phyloP scores from a whole-genome alignment of 2,113 vertebrate genomes.

The Glaucomys volans region DNA sequence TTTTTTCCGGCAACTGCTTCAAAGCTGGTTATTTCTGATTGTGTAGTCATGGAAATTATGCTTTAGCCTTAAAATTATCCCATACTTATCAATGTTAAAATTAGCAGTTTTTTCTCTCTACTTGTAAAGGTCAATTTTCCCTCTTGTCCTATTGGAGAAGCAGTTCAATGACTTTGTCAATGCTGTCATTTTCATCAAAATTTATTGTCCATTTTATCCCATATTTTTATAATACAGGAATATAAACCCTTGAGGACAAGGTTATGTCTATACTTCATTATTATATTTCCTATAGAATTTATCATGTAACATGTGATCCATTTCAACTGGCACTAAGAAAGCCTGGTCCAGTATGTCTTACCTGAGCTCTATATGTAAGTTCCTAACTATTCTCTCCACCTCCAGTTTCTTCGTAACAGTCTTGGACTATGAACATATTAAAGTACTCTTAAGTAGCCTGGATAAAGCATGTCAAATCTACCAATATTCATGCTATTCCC shows the following conservation, averaged over 20 bases:
- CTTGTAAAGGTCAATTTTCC: slow-evolving; percentile 65
- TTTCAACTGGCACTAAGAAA: background rate
- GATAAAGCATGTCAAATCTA: slow-evolving; percentile 12
- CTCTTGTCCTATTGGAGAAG: slow-evolving; percentile 25
- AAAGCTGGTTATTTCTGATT: slow-evolving; percentile 78
- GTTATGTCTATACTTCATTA: slow-evolving; percentile 17
- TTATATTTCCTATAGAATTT: slow-evolving; percentile 37
- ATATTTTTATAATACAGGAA: background rate
- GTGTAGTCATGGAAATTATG: slow-evolving; percentile 79
- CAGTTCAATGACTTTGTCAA: slow-evolving; percentile 39
- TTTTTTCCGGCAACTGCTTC: slow-evolving; percentile 75
- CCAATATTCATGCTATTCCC: background rate
- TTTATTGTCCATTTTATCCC: background rate
- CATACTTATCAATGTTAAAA: slow-evolving; percentile 75
- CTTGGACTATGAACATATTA: background rate
- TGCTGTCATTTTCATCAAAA: slow-evolving; percentile 36
- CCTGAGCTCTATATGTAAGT: background rate
- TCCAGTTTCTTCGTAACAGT: slow-evolving; percentile 36
- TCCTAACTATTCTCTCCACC: background rate
- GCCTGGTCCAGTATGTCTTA: background rate
- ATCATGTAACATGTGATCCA: background rate
- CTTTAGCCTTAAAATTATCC: slow-evolving; percentile 78
- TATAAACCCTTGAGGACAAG: slow-evolving; percentile 28
- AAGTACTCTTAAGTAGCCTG: background rate
- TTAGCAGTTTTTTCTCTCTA: slow-evolving; percentile 56